Percentiles rank a stretch among this genome's conserved stretches.
Conservation (phyloP, 35 echinoderm and acorn worm genomes). For the Heliocidaris erythrogramma region DNA sequence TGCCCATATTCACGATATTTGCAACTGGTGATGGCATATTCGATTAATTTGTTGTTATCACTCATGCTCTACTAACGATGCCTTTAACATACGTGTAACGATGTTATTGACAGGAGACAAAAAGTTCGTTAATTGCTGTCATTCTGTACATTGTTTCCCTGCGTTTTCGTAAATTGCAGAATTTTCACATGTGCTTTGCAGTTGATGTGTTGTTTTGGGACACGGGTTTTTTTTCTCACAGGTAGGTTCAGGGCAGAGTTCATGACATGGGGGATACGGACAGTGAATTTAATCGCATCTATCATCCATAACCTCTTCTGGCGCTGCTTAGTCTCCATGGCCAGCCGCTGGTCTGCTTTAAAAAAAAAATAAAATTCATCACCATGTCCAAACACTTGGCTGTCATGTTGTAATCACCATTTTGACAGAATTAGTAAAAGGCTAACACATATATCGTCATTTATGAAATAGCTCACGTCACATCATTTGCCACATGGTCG, state of each 20-base stretch:
- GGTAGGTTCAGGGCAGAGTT: neutral
- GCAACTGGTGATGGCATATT: neutral
- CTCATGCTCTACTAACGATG: neutral
- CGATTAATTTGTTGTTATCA: neutral
- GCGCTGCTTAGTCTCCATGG: neutral
- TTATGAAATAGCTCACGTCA: too few species aligned
- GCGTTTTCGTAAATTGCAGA: neutral
- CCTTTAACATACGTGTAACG: neutral
- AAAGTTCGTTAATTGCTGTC: neutral
- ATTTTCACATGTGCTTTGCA: neutral
- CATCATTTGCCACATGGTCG: too few species aligned
- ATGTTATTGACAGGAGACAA: neutral
- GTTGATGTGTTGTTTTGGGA: neutral
- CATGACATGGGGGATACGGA: neutral
- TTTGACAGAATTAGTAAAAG: too few species aligned
- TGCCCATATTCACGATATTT: neutral
- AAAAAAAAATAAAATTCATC: neutral
- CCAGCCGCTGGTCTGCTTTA: neutral
- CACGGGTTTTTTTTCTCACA: neutral
- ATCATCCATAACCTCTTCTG: neutral
- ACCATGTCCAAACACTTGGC: too few species aligned
- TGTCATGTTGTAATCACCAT: too few species aligned
- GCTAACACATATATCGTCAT: too few species aligned
- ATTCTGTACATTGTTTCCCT: neutral
- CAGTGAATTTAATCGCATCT: constrained; percentile 4